Evolutionary conservation across 2,797 vertebrate species (phyloP), one percentile per base, ranked within the genome.

Genomic region (Parotocinclus haroldoi): DNA sequence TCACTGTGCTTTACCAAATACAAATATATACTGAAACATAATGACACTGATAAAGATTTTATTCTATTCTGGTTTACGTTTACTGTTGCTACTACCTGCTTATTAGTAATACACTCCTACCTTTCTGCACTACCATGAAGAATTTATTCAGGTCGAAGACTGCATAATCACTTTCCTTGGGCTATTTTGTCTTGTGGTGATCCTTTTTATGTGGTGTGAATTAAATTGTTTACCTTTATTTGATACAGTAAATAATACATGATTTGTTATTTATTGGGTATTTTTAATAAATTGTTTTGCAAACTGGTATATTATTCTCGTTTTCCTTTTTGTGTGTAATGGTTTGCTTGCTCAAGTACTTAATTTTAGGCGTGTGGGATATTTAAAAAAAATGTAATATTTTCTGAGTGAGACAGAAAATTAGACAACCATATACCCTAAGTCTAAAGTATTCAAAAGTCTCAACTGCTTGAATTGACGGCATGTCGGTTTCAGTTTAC

Each of bases 271-370:
- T 80, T 80, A 75, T 82, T 69, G 66, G 51, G 14, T 57, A 49
- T 76, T 79, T 75, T 76, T 17, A 78, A 81, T 81, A 82, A 80
- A 80, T 44, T 75, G 40, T 69, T 66, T 59, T 73, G 18, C 69
- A 70, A 66, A 56, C 44, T 46, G 10, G 16, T 18, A 51, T 50
- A 10, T 68, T 59, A 45, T 55, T 27, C 8, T 55, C 7, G n/a
- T 17, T 18, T 42, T 10, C 3, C 19, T 53, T 7, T 56, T 52
- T 27, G 27, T 27, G 27, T 27, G 27, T 27, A 5, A 37, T 14
- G 16, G 10, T 75, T 63, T 72, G 45, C 11, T 38, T 66, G 54
- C 18, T 27, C 27, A 27, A 27, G 27, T 27, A 27, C 27, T 27
- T 27, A 2, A 27, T 27, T 5, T 27, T 27, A 27, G 5, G 27